Conservation (phyloP, 2,113 vertebrate genomes). For the Galeopterus variegatus region DNA sequence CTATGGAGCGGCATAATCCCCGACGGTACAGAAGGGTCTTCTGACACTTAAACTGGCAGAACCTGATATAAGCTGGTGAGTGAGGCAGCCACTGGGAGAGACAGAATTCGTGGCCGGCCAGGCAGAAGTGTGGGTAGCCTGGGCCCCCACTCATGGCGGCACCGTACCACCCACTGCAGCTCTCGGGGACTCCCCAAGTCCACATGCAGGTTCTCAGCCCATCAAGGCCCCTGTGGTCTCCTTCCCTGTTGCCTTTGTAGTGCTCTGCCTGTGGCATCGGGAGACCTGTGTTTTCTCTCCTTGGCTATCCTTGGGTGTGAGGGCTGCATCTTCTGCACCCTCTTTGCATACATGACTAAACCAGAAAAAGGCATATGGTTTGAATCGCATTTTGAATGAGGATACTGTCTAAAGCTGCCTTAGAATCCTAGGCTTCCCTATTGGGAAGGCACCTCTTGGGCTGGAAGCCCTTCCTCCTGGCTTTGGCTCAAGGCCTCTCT, state of each 20-base stretch:
- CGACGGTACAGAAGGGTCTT: not conserved
- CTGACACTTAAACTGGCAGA: not conserved
- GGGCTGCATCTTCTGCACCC: not conserved
- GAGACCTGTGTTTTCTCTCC: not conserved
- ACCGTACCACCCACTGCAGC: not conserved
- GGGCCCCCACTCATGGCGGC: not conserved
- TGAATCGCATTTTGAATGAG: not conserved
- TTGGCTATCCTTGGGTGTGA: not conserved
- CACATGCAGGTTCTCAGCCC: not conserved
- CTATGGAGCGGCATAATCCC: too few species aligned
- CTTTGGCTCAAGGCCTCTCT: not conserved
- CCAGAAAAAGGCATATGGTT: not conserved
- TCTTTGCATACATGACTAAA: not conserved
- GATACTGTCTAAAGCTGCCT: not conserved
- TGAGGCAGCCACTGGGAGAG: not conserved
- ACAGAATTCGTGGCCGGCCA: not conserved
- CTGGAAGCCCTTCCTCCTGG: not conserved
- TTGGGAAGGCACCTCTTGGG: not conserved
- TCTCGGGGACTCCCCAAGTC: not conserved
- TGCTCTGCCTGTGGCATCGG: rapidly evolving
- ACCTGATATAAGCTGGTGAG: not conserved
- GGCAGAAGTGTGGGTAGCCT: not conserved
- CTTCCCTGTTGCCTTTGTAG: too few species aligned
- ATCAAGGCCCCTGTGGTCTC: not conserved
- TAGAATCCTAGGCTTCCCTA: not conserved